Conservation (phyloP, 2,113 vertebrate genomes). For the Triplophysa dalaica region DNA sequence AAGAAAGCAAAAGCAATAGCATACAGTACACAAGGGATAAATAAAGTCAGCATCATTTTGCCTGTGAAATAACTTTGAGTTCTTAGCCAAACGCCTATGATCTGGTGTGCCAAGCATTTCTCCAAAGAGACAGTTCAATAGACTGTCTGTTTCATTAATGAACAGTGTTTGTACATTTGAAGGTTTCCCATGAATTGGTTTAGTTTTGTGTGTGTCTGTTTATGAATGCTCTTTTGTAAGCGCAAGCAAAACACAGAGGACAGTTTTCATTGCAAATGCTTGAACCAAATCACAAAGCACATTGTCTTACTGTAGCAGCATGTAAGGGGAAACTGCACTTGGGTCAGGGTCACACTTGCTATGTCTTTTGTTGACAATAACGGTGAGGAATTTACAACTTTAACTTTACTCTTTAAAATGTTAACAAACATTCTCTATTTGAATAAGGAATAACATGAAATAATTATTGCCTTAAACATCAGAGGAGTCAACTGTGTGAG, state of each 20-base stretch:
- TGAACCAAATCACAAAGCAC: background rate
- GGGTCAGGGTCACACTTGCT: background rate
- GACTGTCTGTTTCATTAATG: constrained; percentile 2
- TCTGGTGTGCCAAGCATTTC: background rate
- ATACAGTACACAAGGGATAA: constrained; percentile 18
- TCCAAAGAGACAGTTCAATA: background rate
- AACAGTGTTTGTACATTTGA: constrained; percentile 17
- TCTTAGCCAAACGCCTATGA: constrained; percentile 19
- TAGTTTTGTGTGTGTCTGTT: background rate
- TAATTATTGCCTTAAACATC: no score
- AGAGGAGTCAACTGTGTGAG: background rate
- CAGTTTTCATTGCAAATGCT: background rate
- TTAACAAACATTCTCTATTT: background rate
- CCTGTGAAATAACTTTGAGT: background rate
- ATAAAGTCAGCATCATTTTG: constrained; percentile 19
- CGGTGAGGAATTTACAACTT: background rate
- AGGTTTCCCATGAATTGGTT: background rate
- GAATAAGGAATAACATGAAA: no score
- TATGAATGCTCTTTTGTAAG: constrained; percentile 5
- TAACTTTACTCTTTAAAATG: background rate
- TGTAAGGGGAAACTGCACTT: background rate
- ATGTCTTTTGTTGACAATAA: background rate
- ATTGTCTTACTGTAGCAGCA: background rate
- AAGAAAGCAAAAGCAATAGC: background rate
- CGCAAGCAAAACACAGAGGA: background rate